Base-by-base conservation (phyloP, 2,113 vertebrate species). In the Pachyramphus minor region DNA sequence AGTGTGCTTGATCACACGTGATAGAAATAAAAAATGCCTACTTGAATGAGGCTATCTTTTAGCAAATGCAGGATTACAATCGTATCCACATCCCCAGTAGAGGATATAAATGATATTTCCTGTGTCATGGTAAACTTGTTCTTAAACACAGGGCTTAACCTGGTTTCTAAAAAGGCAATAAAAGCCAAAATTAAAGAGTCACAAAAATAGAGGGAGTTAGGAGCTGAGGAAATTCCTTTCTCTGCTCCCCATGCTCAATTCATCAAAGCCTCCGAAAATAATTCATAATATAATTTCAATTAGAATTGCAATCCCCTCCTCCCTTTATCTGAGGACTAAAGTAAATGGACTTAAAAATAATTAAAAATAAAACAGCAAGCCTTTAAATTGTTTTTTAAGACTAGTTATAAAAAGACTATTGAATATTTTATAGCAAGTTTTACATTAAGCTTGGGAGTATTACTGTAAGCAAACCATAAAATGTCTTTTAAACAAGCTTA, bases 351-450 rank as follows among this genome's bases (percentile, higher is more conserved):
- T 97, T 95, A 90, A 96, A 97, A 96, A 95, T 95, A 97, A 97
- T 97, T 97, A 95, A 97, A 97, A 97, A 91, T 82, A 93, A 97
- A 91, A 4, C 77, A 95, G 44, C 35, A 93, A 84, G 96, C 92
- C 84, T 97, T 97, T 90, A 94, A 90, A 96, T 93, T 90, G 87
- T 95, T 94, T 94, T 91, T 96, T 95, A 97, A 90, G 76, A 60
- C 82, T 93, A 89, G 89, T 96, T 96, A 96, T 96, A 97, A 93
- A 97, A 94, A 71, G 72, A 42, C 53, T 93, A 59, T 20, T 95
- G 73, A 97, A 96, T 97, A 94, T 97, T 98, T 97, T 95, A 97
- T 95, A 91, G 80, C 81, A 96, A 87, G 30, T 95, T 96, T 97
- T 95, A 92, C 78, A 92, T 96, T 96, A 95, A 94, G 89, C 85